These are phyloP conservation scores for Ectobius pallidus DNA, from an alignment of 2,888 invertebrate species.

Conservation along the genomic window DNA sequence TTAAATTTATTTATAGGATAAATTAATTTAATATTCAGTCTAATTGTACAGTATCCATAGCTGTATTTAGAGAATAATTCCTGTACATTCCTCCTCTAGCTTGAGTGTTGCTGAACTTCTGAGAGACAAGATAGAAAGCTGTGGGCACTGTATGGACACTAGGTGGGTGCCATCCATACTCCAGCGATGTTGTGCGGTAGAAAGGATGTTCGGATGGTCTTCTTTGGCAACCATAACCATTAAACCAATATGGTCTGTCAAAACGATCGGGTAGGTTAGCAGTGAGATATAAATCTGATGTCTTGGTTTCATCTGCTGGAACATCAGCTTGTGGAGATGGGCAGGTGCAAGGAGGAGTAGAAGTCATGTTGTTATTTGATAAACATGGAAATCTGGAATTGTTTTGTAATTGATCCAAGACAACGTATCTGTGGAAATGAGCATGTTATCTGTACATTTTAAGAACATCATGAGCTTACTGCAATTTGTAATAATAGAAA, in stretches of 20 bases:
- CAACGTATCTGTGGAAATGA: too few relatives aligned
- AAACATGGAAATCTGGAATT: too few relatives aligned
- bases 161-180: conserved; percentile 80
- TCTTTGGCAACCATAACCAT: conserved; percentile 76
- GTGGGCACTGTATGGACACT: conserved; percentile 75
- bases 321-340: conserved; percentile 51
- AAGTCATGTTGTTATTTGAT: too few relatives aligned
- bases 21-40: too few relatives aligned
- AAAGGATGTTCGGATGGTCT: conserved; percentile 69
- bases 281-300: conserved; percentile 72
- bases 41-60: conserved; percentile 35
- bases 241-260: conserved; percentile 79
- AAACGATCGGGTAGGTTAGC: conserved; percentile 75
- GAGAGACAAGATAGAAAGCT: conserved; percentile 74
- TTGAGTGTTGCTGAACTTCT: conserved; percentile 73
- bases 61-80: conserved; percentile 76
- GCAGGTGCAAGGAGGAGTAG: too few relatives aligned
- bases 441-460: too few relatives aligned
- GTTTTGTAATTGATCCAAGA: too few relatives aligned
- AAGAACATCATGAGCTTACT: too few relatives aligned
- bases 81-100: conserved; percentile 79
- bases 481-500: too few relatives aligned
- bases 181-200: conserved; percentile 80
- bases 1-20: too few relatives aligned
- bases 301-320: conserved; percentile 52